phyloP scores from a whole-genome alignment of 2,797 vertebrate species.

The Pagetopsis macropterus region DNA sequence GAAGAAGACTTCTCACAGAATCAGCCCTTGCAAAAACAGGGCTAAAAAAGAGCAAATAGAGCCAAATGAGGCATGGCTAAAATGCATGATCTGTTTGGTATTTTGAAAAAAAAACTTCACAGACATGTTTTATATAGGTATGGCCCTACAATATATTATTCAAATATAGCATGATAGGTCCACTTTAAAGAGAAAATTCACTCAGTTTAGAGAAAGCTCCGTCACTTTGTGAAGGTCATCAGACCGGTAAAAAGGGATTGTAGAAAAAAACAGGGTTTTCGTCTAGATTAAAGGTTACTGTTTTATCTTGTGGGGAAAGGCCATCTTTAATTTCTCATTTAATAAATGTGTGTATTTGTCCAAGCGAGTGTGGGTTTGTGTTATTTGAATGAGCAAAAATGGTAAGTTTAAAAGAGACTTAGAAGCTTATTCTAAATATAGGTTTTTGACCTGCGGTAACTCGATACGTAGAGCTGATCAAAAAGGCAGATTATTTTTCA shows the following conservation, averaged over 20 bases:
- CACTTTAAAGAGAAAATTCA: conserved; percentile 39
- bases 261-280: conserved; percentile 57
- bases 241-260: conserved; percentile 58
- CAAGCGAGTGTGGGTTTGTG: background rate
- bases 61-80: no score
- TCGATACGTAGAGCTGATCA: background rate
- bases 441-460: background rate
- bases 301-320: conserved; percentile 69
- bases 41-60: no score
- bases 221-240: conserved; percentile 70
- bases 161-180: no score
- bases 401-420: background rate
- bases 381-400: conserved; percentile 13
- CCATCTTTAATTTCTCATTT: conserved; percentile 71
- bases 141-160: no score
- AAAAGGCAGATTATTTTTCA: background rate
- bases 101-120: no score
- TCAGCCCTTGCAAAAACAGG: no score
- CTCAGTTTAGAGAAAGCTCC: conserved; percentile 55
- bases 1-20: no score
- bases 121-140: no score
- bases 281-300: conserved; percentile 71
- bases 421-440: background rate
- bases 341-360: conserved; percentile 37
- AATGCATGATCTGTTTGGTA: no score